phyloP scores from a whole-genome alignment of 2,113 vertebrate species.

The Heterotilapia buettikoferi region DNA sequence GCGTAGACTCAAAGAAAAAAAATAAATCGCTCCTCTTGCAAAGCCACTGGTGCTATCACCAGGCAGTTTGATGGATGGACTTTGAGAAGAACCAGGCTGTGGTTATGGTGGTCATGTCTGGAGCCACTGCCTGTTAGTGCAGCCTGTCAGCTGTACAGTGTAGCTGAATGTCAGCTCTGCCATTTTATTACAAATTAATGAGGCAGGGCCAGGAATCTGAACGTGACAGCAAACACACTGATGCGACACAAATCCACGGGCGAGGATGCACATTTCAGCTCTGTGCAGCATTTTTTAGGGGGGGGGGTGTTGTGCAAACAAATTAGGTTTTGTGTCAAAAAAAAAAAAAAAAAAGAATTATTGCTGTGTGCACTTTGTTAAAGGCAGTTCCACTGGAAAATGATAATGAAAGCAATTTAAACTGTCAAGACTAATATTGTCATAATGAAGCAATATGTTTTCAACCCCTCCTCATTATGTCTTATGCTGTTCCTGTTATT shows the following conservation, averaged over 20 bases:
- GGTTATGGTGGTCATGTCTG: slow-evolving; percentile 61
- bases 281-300: neutral
- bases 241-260: neutral
- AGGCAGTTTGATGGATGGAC: slow-evolving; percentile 52
- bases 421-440: neutral
- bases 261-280: neutral
- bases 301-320: neutral
- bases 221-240: slow-evolving; percentile 24
- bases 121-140: slow-evolving; percentile 62
- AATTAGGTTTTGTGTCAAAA: neutral
- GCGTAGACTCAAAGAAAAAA: neutral
- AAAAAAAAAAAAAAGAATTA: neutral
- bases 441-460: neutral
- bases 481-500: neutral
- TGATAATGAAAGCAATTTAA: neutral
- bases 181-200: slow-evolving; percentile 66
- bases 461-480: neutral
- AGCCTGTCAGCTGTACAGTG: slow-evolving; percentile 54
- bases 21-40: neutral
- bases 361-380: neutral
- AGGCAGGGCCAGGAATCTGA: slow-evolving; percentile 37
- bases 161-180: slow-evolving; percentile 50
- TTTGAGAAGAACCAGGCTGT: slow-evolving; percentile 45
- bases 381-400: neutral
- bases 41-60: neutral